A percentile compares a stretch with the other conserved stretches of the same genome.
These are phyloP conservation scores for Crocuta crocuta DNA, from an alignment of 2,113 vertebrate genomes.

Conservation along the genomic window DNA sequence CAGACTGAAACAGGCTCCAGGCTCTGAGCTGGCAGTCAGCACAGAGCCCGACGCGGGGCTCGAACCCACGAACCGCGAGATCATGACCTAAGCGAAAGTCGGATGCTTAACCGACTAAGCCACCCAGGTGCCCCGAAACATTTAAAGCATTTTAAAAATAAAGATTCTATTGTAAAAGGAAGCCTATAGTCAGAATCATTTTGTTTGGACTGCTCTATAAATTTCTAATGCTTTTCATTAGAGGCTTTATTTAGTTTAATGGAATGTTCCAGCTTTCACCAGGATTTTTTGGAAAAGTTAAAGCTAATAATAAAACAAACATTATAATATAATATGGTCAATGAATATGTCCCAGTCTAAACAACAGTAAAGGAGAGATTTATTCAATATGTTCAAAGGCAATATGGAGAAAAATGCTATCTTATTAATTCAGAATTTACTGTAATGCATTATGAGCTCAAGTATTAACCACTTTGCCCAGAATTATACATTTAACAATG, in stretches of 20 bases:
- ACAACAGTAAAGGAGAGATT: background rate
- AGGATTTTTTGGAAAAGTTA: background rate
- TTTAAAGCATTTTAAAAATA: background rate
- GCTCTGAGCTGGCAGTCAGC: no score
- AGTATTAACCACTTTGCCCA: background rate
- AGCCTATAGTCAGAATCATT: background rate
- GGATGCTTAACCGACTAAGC: no score
- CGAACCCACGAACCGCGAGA: no score
- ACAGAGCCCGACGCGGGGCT: no score
- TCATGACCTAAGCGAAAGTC: no score
- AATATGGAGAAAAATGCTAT: background rate
- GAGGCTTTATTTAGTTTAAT: background rate
- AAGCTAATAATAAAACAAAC: background rate
- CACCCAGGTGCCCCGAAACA: no score
- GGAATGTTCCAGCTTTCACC: background rate
- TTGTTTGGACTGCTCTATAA: background rate
- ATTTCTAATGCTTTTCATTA: background rate
- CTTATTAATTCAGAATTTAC: background rate
- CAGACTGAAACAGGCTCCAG: no score
- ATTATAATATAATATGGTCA: background rate
- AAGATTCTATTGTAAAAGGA: background rate
- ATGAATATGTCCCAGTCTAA: background rate
- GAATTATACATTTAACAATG: background rate
- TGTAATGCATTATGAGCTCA: background rate
- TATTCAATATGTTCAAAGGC: background rate